Conservation (phyloP, 2,797 vertebrate genomes). For the Sus cebifrons region DNA sequence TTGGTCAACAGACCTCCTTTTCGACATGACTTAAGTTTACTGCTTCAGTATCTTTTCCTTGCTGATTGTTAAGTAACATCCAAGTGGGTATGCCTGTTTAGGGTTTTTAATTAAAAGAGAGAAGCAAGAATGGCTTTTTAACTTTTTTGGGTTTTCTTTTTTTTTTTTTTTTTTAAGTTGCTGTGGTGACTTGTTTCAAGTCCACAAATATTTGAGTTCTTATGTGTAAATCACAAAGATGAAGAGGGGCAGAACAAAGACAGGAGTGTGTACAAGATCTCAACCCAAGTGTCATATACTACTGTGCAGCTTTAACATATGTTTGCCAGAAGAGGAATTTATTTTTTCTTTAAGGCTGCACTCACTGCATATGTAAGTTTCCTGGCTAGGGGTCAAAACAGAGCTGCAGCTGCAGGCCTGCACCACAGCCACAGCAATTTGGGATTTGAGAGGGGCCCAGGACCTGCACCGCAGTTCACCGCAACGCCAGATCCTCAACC, state of each 20-base stretch:
- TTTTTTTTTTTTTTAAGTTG: background rate
- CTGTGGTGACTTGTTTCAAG: background rate
- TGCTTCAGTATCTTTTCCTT: slow-evolving; percentile 11
- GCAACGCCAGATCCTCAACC: too few relatives aligned
- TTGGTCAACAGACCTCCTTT: slow-evolving; percentile 56
- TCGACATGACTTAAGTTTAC: slow-evolving; percentile 9
- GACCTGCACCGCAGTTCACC: too few relatives aligned
- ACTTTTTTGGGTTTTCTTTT: background rate
- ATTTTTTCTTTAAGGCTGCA: background rate
- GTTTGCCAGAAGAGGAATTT: background rate
- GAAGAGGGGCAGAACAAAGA: background rate
- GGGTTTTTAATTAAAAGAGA: slow-evolving; percentile 82
- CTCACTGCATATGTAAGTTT: too few relatives aligned
- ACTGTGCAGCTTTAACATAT: slow-evolving; percentile 8
- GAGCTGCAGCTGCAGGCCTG: too few relatives aligned
- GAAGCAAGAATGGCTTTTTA: slow-evolving; percentile 77
- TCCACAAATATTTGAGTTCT: slow-evolving; percentile 18
- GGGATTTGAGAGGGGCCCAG: too few relatives aligned
- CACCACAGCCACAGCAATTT: too few relatives aligned
- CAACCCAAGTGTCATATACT: background rate
- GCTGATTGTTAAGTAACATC: slow-evolving; percentile 60
- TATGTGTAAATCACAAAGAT: background rate
- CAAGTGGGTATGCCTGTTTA: slow-evolving; percentile 70
- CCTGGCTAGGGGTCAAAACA: too few relatives aligned
- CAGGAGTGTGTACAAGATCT: slow-evolving; percentile 15